These are phyloP conservation scores for Excalfactoria chinensis DNA, from an alignment of 2,113 vertebrate species.

Conservation along the genomic window DNA sequence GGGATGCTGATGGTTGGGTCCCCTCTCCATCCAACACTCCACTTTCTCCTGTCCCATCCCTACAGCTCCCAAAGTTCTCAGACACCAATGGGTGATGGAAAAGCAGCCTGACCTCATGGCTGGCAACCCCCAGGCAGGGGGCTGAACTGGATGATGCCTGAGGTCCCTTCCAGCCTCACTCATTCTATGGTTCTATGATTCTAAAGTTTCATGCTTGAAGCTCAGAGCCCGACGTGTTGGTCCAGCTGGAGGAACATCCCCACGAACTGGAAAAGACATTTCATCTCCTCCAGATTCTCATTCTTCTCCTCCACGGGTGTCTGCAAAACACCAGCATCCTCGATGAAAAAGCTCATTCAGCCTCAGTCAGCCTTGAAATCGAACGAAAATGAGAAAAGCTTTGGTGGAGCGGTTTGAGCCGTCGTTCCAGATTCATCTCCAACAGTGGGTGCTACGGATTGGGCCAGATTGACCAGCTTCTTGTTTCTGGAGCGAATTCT, in stretches of 20 bases:
- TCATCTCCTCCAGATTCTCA: neutral
- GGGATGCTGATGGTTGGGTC: accelerated
- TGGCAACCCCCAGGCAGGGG: too few species aligned
- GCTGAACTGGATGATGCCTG: too few species aligned
- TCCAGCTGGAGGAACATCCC: neutral
- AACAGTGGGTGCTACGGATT: accelerated
- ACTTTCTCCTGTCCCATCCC: neutral
- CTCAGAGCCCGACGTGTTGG: accelerated
- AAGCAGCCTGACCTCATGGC: neutral
- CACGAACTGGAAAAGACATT: neutral
- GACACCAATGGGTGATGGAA: accelerated
- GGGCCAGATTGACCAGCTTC: neutral
- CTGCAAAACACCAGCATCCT: neutral
- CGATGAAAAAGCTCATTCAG: neutral
- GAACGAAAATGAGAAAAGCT: neutral
- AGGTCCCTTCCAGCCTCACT: too few species aligned
- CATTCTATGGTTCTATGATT: too few species aligned
- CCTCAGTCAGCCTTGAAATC: neutral
- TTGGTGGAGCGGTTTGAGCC: neutral
- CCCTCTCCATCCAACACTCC: accelerated
- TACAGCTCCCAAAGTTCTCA: accelerated
- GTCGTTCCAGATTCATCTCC: neutral
- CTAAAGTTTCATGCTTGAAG: neutral
- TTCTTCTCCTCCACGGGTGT: neutral
- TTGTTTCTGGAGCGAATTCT: neutral